Conservation (phyloP, 1,140 invertebrate species). For the Holcopasites calliopsidis region DNA sequence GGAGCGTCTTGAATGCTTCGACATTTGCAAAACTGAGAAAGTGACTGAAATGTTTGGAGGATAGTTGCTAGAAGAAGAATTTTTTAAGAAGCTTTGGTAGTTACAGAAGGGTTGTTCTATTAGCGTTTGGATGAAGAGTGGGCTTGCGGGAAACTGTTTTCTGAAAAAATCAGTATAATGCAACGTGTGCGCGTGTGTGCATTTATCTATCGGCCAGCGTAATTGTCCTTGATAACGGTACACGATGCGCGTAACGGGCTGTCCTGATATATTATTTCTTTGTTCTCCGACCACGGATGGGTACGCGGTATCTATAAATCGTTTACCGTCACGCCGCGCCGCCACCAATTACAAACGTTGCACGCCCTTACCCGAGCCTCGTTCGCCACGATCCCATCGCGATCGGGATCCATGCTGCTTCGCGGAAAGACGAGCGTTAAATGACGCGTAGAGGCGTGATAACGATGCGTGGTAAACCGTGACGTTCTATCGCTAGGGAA, state of each 20-base stretch:
- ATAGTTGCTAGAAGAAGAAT: too few species aligned
- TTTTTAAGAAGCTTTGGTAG: too few species aligned
- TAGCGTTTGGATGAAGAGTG: too few species aligned
- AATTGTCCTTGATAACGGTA: constrained; percentile 67
- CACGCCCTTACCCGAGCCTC: constrained; percentile 9
- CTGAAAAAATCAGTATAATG: not conserved
- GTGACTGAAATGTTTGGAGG: too few species aligned
- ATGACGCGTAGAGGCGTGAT: constrained; percentile 3
- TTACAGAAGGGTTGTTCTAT: too few species aligned
- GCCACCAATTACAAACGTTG: constrained; percentile 41
- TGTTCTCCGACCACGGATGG: constrained; percentile 51
- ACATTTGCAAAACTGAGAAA: too few species aligned
- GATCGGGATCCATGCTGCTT: constrained; percentile 11
- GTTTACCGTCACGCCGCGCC: constrained; percentile 39
- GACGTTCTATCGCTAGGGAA: not conserved
- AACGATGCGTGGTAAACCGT: constrained; percentile 8
- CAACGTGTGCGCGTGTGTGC: not conserved
- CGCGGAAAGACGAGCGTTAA: constrained; percentile 8
- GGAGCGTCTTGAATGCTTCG: too few species aligned
- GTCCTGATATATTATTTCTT: constrained; percentile 62
- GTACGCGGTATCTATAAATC: constrained; percentile 37
- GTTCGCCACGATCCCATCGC: constrained; percentile 23
- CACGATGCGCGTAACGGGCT: constrained; percentile 57
- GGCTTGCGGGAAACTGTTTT: too few species aligned
- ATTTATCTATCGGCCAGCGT: constrained; percentile 47